These are phyloP conservation scores for Drosophila infuscata DNA, from an alignment of 2,888 invertebrate species.

Conservation along the genomic window DNA sequence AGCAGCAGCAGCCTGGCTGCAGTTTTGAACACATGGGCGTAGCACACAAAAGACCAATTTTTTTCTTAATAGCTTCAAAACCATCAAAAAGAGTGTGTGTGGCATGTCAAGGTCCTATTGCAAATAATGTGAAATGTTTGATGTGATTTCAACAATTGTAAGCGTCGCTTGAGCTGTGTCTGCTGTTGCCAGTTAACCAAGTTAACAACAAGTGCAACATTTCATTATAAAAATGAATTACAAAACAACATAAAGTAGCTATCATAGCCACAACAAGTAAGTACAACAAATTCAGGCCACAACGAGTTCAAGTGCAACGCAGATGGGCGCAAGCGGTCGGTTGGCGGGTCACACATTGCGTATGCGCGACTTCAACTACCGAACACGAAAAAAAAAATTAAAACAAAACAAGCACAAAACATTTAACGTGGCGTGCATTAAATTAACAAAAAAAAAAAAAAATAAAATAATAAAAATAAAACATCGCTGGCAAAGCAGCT, in stretches of 20 bases:
- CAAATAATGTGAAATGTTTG: conserved; percentile 65
- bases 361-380: conserved; percentile 72
- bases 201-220: conserved; percentile 71
- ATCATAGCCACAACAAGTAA: conserved; percentile 34
- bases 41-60: not conserved
- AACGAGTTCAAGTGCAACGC: conserved; percentile 67
- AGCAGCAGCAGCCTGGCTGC: not conserved
- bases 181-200: conserved; percentile 51
- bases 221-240: conserved; percentile 19
- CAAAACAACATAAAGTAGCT: conserved; percentile 32
- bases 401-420: conserved; percentile 37
- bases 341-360: conserved; percentile 67
- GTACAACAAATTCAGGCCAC: conserved; percentile 52
- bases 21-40: not conserved
- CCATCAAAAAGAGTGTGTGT: conserved; percentile 17
- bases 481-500: conserved; percentile 24
- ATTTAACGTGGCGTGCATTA: conserved; percentile 79
- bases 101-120: conserved; percentile 72
- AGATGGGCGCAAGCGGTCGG: conserved; percentile 19
- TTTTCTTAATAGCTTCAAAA: not conserved
- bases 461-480: conserved; percentile 23
- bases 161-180: conserved; percentile 12
- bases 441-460: conserved; percentile 45
- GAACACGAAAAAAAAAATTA: conserved; percentile 15
- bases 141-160: conserved; percentile 30